Evolutionary conservation across 2,113 vertebrate genomes (phyloP).

Genomic region (Antechinus stuartii): DNA sequence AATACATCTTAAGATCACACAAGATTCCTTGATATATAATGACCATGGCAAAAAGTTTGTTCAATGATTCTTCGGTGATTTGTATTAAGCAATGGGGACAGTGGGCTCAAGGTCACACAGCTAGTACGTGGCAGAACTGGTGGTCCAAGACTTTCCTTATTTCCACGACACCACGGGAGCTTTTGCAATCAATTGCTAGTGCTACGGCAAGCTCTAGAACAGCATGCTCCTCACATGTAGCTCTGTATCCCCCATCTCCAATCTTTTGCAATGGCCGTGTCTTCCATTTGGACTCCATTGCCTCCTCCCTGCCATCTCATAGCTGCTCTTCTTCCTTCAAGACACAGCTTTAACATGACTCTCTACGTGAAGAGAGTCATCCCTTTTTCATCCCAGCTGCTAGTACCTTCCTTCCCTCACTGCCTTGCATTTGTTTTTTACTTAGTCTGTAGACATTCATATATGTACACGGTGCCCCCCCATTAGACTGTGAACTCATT

Average conservation of each 20-base stretch:
- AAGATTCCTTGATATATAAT: too few species aligned
- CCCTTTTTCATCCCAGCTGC: background rate
- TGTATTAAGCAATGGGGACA: background rate
- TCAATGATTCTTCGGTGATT: too few species aligned
- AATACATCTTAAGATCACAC: too few species aligned
- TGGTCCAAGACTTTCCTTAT: background rate
- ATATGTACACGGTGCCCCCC: background rate
- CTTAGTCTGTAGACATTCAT: background rate
- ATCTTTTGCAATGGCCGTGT: background rate
- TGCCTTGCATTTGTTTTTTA: background rate
- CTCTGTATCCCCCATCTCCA: background rate
- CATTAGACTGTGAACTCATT: background rate
- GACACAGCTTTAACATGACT: background rate
- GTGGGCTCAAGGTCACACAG: background rate
- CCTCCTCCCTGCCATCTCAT: background rate
- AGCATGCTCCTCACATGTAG: background rate
- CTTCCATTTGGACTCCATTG: background rate
- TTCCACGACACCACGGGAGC: background rate
- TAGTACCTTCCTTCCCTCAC: background rate
- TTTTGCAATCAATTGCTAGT: background rate
- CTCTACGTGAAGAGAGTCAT: background rate
- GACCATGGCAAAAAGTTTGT: too few species aligned
- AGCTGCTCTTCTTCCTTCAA: background rate
- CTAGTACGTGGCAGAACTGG: background rate
- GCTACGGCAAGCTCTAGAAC: background rate